phyloP scores from a whole-genome alignment of 2,888 invertebrate genomes.

The Oligia fasciuncula region DNA sequence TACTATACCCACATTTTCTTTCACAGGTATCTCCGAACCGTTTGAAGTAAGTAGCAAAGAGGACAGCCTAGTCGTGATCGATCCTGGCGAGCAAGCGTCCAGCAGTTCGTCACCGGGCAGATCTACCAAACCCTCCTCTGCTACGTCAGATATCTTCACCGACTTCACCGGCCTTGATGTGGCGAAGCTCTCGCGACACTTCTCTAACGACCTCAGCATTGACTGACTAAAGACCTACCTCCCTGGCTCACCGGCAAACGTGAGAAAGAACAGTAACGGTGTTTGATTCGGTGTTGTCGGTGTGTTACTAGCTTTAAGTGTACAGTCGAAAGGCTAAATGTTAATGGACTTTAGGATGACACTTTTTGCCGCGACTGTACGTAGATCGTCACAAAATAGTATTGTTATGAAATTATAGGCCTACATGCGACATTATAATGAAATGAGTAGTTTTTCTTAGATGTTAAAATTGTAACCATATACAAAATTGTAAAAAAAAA shows the following conservation, averaged over 20 bases:
- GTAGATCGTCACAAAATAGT: slow-evolving; percentile 51
- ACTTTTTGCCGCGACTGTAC: slow-evolving; percentile 31
- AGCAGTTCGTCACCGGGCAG: slow-evolving; percentile 73
- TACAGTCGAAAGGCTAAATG: slow-evolving; percentile 36
- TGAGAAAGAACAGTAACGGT: slow-evolving; percentile 69
- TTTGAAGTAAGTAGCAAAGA: slow-evolving; percentile 87
- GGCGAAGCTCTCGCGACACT: slow-evolving; percentile 86
- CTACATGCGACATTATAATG: slow-evolving; percentile 27
- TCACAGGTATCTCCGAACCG: slow-evolving; percentile 86
- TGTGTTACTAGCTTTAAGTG: slow-evolving; percentile 56
- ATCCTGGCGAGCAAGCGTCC: slow-evolving; percentile 76
- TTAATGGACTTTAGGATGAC: slow-evolving; percentile 5
- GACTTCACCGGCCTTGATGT: slow-evolving; percentile 88
- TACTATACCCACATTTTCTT: slow-evolving; percentile 9
- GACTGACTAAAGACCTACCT: slow-evolving; percentile 88
- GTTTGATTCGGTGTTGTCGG: slow-evolving; percentile 41
- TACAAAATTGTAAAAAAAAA: background rate
- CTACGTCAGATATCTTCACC: slow-evolving; percentile 84
- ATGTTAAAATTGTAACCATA: background rate
- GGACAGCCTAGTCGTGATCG: slow-evolving; percentile 76
- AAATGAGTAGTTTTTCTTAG: slow-evolving; percentile 8
- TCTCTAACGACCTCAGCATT: slow-evolving; percentile 87
- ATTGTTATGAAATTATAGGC: slow-evolving; percentile 46
- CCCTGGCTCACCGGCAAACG: slow-evolving; percentile 83
- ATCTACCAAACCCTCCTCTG: slow-evolving; percentile 74